phyloP scores from a whole-genome alignment of 2,113 vertebrate species.

The Limnothrissa miodon region DNA sequence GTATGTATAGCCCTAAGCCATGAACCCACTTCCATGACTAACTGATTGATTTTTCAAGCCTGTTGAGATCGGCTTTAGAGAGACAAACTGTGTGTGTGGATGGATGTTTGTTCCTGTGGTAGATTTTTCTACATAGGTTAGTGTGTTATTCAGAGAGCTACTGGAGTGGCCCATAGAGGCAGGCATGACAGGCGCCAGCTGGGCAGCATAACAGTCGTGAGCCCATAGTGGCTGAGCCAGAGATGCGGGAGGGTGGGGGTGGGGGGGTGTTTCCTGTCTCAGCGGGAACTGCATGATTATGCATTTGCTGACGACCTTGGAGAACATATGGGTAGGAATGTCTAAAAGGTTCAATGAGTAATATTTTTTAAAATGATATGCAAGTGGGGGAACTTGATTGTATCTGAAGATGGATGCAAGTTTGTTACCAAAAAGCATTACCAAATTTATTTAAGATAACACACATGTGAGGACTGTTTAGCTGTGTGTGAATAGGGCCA shows the following conservation, averaged over 20 bases:
- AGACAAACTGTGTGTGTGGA: neutral
- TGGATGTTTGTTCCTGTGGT: neutral
- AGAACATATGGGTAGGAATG: neutral
- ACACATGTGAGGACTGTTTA: neutral
- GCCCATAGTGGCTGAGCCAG: neutral
- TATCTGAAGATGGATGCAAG: neutral
- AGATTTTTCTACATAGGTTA: neutral
- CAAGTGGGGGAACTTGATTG: neutral
- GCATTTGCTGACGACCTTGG: neutral
- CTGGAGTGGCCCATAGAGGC: slow-evolving; percentile 7
- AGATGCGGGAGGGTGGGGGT: slow-evolving; percentile 29
- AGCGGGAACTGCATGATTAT: neutral
- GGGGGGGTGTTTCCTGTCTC: neutral
- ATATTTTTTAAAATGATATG: neutral
- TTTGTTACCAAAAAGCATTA: neutral
- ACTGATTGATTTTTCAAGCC: no score
- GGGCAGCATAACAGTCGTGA: slow-evolving; percentile 27
- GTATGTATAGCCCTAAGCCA: no score
- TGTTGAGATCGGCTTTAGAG: no score
- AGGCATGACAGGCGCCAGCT: slow-evolving; percentile 42
- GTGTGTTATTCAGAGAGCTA: neutral
- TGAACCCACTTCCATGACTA: no score
- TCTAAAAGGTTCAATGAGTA: no score
- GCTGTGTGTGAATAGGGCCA: neutral
- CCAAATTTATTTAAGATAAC: neutral